These are phyloP conservation scores for Thalassoma bifasciatum DNA, from an alignment of 2,113 vertebrate species.

Conservation along the genomic window DNA sequence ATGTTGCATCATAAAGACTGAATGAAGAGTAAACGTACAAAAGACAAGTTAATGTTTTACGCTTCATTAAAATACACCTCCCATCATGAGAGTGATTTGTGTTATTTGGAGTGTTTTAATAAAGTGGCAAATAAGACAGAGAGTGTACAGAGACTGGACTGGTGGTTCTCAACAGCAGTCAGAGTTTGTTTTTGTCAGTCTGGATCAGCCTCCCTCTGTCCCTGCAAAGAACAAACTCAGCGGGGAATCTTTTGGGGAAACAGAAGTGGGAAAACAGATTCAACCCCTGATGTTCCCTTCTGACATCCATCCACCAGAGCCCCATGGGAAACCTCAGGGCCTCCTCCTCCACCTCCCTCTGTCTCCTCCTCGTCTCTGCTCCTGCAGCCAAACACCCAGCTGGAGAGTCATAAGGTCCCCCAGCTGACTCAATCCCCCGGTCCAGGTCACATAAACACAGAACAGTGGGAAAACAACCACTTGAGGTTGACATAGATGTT, in stretches of 20 bases:
- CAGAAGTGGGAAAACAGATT: constrained; percentile 67
- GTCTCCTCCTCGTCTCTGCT: constrained; percentile 24
- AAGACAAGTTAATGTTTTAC: no score
- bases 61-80: no score
- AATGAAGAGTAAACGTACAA: no score
- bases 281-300: constrained; percentile 40
- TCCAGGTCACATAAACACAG: constrained; percentile 62
- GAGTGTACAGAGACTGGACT: no score
- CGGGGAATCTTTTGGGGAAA: constrained; percentile 54
- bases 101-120: no score
- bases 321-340: constrained; percentile 35
- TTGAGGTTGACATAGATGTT: not conserved
- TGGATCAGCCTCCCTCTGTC: not conserved
- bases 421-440: constrained; percentile 59
- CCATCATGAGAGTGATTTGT: no score
- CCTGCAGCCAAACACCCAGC: constrained; percentile 58
- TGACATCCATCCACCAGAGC: constrained; percentile 40
- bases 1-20: not conserved
- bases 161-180: not conserved
- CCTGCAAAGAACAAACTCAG: constrained; percentile 33
- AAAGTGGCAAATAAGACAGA: no score
- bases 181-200: constrained; percentile 19
- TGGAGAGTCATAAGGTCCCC: constrained; percentile 56
- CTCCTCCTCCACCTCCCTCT: not conserved
- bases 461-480: constrained; percentile 37